Evolutionary conservation across 2,113 vertebrate genomes (phyloP).

Genomic region (Mus musculus): DNA sequence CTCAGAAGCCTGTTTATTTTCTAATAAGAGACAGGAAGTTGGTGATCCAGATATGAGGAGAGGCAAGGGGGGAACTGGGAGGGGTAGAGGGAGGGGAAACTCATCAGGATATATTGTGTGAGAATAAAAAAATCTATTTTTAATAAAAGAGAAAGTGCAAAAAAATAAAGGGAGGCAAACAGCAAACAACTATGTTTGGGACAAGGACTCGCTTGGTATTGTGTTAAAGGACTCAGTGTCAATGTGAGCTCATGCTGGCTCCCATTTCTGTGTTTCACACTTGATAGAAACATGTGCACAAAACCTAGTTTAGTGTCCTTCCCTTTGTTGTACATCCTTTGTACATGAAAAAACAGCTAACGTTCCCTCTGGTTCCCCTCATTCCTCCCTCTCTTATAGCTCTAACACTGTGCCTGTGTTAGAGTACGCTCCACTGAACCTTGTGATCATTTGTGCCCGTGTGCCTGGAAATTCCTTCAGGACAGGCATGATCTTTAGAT

Average conservation of each 20-base stretch:
- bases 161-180: background rate
- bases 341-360: background rate
- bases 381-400: background rate
- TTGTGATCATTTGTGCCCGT: background rate
- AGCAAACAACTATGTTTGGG: background rate
- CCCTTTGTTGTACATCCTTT: background rate
- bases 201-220: background rate
- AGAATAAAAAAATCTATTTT: background rate
- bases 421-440: background rate
- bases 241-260: background rate
- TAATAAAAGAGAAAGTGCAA: background rate
- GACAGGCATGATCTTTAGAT: background rate
- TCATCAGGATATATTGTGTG: background rate
- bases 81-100: background rate
- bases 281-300: background rate
- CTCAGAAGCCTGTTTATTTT: background rate
- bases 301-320: background rate
- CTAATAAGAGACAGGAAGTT: background rate
- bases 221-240: background rate
- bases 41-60: background rate
- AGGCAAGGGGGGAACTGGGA: background rate
- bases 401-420: background rate
- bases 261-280: background rate
- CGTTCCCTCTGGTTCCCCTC: background rate
- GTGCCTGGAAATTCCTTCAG: background rate